Evolutionary conservation across 2,888 invertebrate genomes (phyloP).

Genomic region (Lasioglossum morio): DNA sequence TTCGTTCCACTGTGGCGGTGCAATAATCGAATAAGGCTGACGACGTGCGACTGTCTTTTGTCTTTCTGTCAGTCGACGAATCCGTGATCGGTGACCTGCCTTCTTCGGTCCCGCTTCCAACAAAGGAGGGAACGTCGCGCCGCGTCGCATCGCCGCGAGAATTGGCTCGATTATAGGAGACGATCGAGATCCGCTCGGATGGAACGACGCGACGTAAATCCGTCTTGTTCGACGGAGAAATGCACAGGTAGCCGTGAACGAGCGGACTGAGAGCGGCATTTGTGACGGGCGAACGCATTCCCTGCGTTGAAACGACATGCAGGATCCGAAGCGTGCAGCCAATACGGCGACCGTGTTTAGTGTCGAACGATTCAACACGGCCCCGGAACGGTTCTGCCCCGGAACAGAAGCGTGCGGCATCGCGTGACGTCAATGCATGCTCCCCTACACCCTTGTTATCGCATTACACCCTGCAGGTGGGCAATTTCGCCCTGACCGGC

Average conservation of each 20-base stretch:
- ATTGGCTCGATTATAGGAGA: constrained; percentile 9
- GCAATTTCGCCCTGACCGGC: constrained; percentile 64
- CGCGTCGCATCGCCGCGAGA: background rate
- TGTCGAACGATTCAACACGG: constrained; percentile 57
- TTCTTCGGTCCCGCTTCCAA: background rate
- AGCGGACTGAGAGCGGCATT: constrained; percentile 22
- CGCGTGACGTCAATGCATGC: constrained; percentile 70
- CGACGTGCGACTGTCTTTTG: background rate
- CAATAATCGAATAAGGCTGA: background rate
- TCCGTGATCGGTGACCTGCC: background rate
- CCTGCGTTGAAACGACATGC: constrained; percentile 33
- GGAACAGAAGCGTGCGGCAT: constrained; percentile 50
- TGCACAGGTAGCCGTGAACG: constrained; percentile 32
- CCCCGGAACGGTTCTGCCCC: constrained; percentile 24
- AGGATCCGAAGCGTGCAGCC: constrained; percentile 55
- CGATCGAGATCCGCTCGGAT: constrained; percentile 11
- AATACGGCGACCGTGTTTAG: constrained; percentile 40
- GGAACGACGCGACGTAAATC: constrained; percentile 24
- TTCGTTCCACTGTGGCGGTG: background rate
- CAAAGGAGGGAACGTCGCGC: background rate
- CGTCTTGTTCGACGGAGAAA: constrained; percentile 22
- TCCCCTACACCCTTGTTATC: constrained; percentile 72
- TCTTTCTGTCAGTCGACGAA: background rate
- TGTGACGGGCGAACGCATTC: constrained; percentile 41
- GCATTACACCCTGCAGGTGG: constrained; percentile 64